Evolutionary conservation across 2,888 invertebrate species (phyloP).

Genomic region (Cryptus viduatorius): DNA sequence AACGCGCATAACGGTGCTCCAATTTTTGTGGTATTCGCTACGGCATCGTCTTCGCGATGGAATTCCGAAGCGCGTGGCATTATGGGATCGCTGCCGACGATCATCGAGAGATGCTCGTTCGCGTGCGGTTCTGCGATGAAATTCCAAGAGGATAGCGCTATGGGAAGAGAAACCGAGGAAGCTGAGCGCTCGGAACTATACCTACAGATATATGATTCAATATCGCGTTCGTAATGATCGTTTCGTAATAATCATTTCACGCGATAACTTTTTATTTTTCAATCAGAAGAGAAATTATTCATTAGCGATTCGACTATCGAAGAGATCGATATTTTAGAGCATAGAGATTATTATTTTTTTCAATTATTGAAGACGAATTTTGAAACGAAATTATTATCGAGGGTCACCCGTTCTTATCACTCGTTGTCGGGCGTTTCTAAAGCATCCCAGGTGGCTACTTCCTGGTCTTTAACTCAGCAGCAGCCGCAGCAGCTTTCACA

Average conservation of each 20-base stretch:
- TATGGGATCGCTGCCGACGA: slow-evolving; percentile 51
- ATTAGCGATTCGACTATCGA: not conserved
- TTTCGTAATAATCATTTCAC: slow-evolving; percentile 41
- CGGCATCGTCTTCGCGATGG: slow-evolving; percentile 55
- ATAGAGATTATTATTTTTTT: not conserved
- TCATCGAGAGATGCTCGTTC: slow-evolving; percentile 43
- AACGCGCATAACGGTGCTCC: slow-evolving; percentile 64
- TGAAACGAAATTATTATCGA: slow-evolving; percentile 25
- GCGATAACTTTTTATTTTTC: not conserved
- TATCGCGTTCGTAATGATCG: slow-evolving; percentile 22
- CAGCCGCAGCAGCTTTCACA: slow-evolving; percentile 67
- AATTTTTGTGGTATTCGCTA: slow-evolving; percentile 65
- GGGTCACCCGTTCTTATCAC: slow-evolving; percentile 13
- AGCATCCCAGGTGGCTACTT: slow-evolving; percentile 66
- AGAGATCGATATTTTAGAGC: not conserved
- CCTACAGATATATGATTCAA: slow-evolving; percentile 22
- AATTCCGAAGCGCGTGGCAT: slow-evolving; percentile 56
- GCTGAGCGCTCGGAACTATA: not conserved
- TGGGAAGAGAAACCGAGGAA: slow-evolving; percentile 43
- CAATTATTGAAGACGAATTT: not conserved
- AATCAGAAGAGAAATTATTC: not conserved
- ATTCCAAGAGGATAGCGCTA: slow-evolving; percentile 56
- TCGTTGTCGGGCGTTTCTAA: slow-evolving; percentile 51
- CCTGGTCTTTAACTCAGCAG: slow-evolving; percentile 61
- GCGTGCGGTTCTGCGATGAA: slow-evolving; percentile 57